Evolutionary conservation across 2,797 vertebrate genomes (phyloP), one percentile per base, ranked within the genome.

Genomic region (Rhynchonycteris naso): DNA sequence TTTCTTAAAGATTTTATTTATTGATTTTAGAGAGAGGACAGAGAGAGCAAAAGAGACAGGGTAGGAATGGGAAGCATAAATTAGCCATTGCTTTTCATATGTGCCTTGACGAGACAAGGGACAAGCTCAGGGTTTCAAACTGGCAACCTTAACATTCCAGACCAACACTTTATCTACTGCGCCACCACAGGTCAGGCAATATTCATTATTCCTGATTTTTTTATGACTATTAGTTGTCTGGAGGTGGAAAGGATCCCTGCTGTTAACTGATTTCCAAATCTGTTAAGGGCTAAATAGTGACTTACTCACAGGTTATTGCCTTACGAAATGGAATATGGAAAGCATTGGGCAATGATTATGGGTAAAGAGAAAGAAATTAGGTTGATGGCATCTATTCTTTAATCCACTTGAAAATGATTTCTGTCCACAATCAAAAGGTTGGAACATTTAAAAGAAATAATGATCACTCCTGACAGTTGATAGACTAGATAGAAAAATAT

Each of bases 191-290:
- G 43, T 43, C 43, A 43, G 43, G 43, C 43, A 43, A 43, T 33
- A 68, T 47, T 90, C 82, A 80, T 92, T 93, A 68, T 86, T 81
- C 0, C 84, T 93, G 69, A 81, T 13, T 87, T 7, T 92, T 8
- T 56, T 61, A 50, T 69, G 15, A 38, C 28, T 88, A 56, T 68
- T 71, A 50, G 5, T 68, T 33, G 1, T 74, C 15, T 90, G 8
- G 2, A 81, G 5, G 15, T 65, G 22, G 24, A 86, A 95, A 92
- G 18, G 47, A 61, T 71, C 14, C 22, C 88, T 91, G 6, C 7
- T 21, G 30, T 52, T 81, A 87, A 93, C 9, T 38, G 75, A 83
- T 87, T 56, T 86, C 35, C 9, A 54, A 66, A 91, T 56, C 12
- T 63, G 15, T 54, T 21, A 85, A 74, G 61, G 6, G 1, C n/a